Evolutionary conservation across 2,888 invertebrate genomes (phyloP).

Genomic region (Nycteola revayana): DNA sequence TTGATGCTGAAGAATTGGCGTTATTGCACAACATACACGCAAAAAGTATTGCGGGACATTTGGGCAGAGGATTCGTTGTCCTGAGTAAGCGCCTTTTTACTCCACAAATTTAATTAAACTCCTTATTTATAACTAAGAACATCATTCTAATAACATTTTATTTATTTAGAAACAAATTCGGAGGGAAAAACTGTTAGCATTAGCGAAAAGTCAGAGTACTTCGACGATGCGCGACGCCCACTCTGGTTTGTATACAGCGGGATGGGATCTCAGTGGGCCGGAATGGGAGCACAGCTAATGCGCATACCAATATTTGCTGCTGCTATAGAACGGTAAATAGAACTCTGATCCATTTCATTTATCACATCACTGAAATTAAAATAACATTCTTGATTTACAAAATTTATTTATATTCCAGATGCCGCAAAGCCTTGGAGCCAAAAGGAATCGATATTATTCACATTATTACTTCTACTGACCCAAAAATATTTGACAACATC

Average conservation of each 20-base stretch:
- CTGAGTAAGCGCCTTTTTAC: conserved; percentile 47
- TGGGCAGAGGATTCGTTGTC: conserved; percentile 58
- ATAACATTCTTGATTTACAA: no score
- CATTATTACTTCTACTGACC: conserved; percentile 84
- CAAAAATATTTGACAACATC: conserved; percentile 79
- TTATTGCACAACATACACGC: conserved; percentile 58
- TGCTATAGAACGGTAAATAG: conserved; percentile 67
- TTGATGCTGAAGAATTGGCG: conserved; percentile 65
- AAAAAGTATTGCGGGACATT: conserved; percentile 49
- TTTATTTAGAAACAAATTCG: conserved; percentile 44
- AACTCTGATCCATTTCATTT: not conserved
- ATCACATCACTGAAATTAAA: no score
- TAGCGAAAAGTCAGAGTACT: conserved; percentile 44
- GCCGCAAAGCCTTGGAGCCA: conserved; percentile 80
- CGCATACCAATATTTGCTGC: conserved; percentile 82
- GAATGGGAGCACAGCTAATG: conserved; percentile 85
- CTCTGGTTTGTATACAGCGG: conserved; percentile 88
- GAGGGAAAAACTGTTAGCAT: conserved; percentile 45
- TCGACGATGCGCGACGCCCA: conserved; percentile 61
- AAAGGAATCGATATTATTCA: conserved; percentile 85
- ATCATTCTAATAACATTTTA: no score
- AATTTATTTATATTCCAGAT: conserved; percentile 62
- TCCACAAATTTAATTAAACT: no score
- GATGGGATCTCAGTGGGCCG: conserved; percentile 88
- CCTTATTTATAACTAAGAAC: no score